A percentile compares a stretch with the other conserved stretches of the same genome.
Conservation (phyloP, 2,888 invertebrate genomes). For the Hydrotaea cyrtoneurina region DNA sequence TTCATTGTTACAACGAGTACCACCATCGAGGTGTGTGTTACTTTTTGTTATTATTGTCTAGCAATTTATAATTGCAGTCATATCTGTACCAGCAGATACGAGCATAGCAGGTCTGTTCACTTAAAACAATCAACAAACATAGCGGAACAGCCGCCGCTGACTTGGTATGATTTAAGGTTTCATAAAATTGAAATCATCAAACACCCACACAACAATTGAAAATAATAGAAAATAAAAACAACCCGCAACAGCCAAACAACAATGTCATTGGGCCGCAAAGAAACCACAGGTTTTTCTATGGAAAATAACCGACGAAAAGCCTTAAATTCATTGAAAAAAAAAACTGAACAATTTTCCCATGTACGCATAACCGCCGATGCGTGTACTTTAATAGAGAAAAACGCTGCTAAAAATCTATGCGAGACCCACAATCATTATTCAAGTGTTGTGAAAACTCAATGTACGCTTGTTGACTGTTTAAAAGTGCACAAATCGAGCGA, state of each 20-base stretch:
- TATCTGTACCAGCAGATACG: neutral
- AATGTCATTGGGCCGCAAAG: constrained; percentile 54
- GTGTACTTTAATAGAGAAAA: constrained; percentile 37
- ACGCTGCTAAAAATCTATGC: constrained; percentile 15
- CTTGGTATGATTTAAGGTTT: constrained; percentile 44
- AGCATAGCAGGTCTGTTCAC: neutral
- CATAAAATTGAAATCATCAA: constrained; percentile 50
- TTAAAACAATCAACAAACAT: constrained; percentile 19
- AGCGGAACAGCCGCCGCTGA: neutral
- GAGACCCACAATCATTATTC: neutral
- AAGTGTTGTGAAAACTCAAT: constrained; percentile 1
- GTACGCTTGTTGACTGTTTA: too few species aligned
- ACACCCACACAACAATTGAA: constrained; percentile 54
- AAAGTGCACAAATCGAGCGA: constrained; percentile 30
- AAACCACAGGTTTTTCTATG: constrained; percentile 40
- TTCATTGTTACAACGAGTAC: neutral
- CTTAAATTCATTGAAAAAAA: neutral
- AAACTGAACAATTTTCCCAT: constrained; percentile 37
- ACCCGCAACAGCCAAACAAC: neutral
- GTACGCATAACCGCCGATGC: constrained; percentile 52
- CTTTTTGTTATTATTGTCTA: neutral
- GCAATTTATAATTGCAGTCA: neutral
- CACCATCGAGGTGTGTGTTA: neutral
- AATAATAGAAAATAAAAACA: constrained; percentile 25
- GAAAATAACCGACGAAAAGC: neutral